Evolutionary conservation across 1,140 invertebrate genomes (phyloP).

Genomic region (Rhizoglyphus robini): DNA sequence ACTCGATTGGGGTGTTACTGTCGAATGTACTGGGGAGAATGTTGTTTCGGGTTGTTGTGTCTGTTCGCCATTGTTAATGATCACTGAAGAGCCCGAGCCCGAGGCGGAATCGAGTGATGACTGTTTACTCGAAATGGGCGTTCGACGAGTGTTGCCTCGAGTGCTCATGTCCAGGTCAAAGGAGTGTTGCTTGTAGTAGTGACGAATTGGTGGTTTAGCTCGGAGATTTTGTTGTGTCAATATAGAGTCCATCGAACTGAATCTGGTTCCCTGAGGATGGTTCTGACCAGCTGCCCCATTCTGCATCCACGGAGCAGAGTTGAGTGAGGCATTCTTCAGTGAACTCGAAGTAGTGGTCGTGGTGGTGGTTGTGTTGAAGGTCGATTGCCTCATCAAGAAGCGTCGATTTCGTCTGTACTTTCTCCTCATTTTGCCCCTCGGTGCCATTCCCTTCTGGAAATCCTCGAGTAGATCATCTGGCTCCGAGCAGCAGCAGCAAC

Average conservation of each 20-base stretch:
- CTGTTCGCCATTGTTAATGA: neutral
- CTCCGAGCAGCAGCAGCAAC: neutral
- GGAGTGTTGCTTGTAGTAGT: neutral
- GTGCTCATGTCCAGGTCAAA: neutral
- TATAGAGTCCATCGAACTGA: conserved; percentile 1
- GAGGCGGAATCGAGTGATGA: neutral
- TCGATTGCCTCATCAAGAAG: conserved; percentile 18
- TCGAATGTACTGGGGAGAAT: neutral
- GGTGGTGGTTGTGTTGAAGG: conserved; percentile 20
- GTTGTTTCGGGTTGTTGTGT: neutral
- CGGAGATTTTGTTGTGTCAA: conserved; percentile 4
- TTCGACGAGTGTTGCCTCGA: neutral
- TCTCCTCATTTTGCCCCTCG: neutral
- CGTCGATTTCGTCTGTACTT: neutral
- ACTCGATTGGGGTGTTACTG: neutral
- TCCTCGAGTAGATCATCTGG: neutral
- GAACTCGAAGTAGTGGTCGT: neutral
- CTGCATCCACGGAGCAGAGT: neutral
- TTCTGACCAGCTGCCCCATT: neutral
- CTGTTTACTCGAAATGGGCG: neutral
- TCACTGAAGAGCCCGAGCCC: neutral
- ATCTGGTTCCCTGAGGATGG: neutral
- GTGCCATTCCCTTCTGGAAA: conserved; percentile 15
- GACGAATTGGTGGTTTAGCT: neutral
- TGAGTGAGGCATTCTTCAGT: neutral